A percentile compares a stretch with the other conserved stretches of the same genome.
These are phyloP conservation scores for Delphinapterus leucas DNA, from an alignment of 2,113 vertebrate species.

Conservation along the genomic window DNA sequence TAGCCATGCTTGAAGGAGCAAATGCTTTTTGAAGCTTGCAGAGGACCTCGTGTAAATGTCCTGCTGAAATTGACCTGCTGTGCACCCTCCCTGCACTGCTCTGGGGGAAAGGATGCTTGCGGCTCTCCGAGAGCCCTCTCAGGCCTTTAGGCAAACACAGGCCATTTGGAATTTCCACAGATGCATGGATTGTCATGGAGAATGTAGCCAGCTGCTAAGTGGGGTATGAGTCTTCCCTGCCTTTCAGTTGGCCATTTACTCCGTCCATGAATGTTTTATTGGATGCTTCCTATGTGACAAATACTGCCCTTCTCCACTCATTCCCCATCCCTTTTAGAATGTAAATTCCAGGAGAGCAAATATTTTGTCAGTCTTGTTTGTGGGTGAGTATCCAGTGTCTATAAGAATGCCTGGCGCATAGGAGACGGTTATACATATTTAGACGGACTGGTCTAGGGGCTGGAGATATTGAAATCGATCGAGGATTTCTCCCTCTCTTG, in stretches of 20 bases:
- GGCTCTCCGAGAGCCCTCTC: not conserved
- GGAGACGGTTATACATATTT: not conserved
- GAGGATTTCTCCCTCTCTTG: not conserved
- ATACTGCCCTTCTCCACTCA: not conserved
- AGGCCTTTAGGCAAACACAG: not conserved
- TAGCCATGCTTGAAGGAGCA: not conserved
- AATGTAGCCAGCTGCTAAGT: not conserved
- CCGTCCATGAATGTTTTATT: not conserved
- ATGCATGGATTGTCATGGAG: not conserved
- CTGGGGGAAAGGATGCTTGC: not conserved
- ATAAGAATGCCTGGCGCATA: not conserved
- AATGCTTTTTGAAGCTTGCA: not conserved
- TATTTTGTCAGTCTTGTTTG: not conserved
- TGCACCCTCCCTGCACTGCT: accelerated
- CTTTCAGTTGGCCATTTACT: not conserved
- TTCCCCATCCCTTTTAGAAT: not conserved
- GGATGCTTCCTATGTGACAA: not conserved
- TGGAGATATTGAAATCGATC: not conserved
- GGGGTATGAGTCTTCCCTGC: not conserved
- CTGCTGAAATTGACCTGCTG: not conserved
- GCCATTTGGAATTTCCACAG: not conserved
- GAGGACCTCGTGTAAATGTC: not conserved
- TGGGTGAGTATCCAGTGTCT: not conserved
- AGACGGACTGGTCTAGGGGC: not conserved
- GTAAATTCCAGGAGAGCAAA: not conserved